Evolutionary conservation across 2,888 invertebrate species (phyloP).

Genomic region (Chironomus riparius): DNA sequence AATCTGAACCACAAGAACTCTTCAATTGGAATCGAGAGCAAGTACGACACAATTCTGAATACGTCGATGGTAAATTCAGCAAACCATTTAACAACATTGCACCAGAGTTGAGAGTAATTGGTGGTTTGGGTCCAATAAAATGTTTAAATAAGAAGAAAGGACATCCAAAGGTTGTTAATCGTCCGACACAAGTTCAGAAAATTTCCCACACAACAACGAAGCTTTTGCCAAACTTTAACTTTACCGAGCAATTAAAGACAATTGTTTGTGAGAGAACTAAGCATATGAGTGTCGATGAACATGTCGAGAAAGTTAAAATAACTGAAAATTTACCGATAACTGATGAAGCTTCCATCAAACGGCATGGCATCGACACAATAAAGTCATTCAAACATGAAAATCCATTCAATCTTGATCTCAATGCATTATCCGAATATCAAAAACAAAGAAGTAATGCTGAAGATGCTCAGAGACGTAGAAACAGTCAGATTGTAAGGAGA

Average conservation of each 20-base stretch:
- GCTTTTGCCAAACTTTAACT: not conserved
- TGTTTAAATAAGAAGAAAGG: not conserved
- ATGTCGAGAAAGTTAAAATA: slow-evolving; percentile 1
- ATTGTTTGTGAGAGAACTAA: not conserved
- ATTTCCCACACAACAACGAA: slow-evolving; percentile 5
- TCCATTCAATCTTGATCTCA: slow-evolving; percentile 11
- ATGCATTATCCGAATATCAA: slow-evolving; percentile 4
- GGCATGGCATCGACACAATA: not conserved
- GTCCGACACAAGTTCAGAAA: slow-evolving; percentile 6
- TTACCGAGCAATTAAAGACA: not conserved
- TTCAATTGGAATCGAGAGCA: not conserved
- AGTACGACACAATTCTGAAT: not conserved
- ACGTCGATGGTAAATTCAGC: not conserved
- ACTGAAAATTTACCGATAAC: not conserved
- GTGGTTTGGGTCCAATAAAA: not conserved
- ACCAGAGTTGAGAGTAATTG: not conserved
- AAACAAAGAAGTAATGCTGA: not conserved
- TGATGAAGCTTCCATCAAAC: not conserved
- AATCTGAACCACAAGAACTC: not conserved
- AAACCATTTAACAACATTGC: slow-evolving; percentile 6
- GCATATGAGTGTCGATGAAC: not conserved
- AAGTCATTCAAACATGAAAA: slow-evolving; percentile 9
- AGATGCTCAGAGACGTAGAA: not conserved
- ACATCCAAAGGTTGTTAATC: not conserved
- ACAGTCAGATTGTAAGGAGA: not conserved